Evolutionary conservation across 2,797 vertebrate genomes (phyloP).

Genomic region (Falco biarmicus): DNA sequence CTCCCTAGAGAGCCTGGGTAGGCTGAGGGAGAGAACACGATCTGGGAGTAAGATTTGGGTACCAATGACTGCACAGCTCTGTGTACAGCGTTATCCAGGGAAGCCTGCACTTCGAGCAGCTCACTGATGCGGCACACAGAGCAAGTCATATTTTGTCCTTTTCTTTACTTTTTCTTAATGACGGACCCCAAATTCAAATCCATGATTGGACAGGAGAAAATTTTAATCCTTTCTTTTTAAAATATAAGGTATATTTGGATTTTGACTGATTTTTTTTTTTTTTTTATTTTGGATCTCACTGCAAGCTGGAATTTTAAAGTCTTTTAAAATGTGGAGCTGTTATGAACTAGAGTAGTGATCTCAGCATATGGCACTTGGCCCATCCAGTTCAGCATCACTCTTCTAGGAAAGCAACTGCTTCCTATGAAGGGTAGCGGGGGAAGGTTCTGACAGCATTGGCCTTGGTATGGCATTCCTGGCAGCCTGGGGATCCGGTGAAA

Average conservation of each 20-base stretch:
- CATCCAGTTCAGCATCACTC: background rate
- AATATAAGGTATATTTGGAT: background rate
- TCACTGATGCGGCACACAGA: background rate
- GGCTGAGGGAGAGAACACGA: background rate
- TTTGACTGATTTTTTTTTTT: background rate
- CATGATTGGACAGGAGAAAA: background rate
- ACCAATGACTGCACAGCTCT: background rate
- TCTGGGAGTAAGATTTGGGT: background rate
- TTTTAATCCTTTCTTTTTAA: background rate
- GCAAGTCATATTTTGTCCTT: background rate
- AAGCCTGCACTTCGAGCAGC: background rate
- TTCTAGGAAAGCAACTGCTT: conserved; percentile 4
- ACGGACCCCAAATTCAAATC: background rate
- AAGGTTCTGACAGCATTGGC: background rate
- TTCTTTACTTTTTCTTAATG: background rate
- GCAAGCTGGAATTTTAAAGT: background rate
- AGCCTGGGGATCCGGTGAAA: background rate
- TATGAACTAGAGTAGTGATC: background rate
- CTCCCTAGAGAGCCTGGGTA: background rate
- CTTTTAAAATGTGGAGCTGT: background rate
- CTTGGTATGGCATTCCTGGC: background rate
- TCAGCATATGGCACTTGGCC: background rate
- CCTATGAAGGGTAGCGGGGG: rapidly evolving
- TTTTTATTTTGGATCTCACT: background rate
- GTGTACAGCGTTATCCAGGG: background rate